phyloP scores from a whole-genome alignment of 2,888 invertebrate genomes.

The Rhodophaea formosa region DNA sequence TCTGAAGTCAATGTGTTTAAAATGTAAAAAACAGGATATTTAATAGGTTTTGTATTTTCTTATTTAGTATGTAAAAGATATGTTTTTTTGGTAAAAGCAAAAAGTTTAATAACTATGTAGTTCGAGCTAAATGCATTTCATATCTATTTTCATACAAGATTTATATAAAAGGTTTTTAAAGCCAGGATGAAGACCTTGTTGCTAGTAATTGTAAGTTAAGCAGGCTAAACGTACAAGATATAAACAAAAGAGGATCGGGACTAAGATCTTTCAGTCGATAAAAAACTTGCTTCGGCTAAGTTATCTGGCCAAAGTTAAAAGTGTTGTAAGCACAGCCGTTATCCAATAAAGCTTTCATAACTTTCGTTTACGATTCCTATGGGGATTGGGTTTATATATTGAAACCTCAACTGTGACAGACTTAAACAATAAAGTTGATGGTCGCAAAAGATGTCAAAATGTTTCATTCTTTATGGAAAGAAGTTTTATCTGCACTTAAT shows the following conservation, averaged over 20 bases:
- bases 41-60: too few relatives aligned
- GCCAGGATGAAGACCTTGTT: too few relatives aligned
- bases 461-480: not conserved
- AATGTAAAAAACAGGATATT: too few relatives aligned
- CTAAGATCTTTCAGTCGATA: constrained; percentile 35
- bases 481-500: constrained; percentile 12
- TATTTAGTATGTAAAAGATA: too few relatives aligned
- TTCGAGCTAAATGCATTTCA: too few relatives aligned
- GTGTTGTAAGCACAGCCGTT: constrained; percentile 50
- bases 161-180: too few relatives aligned
- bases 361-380: constrained; percentile 50
- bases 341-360: constrained; percentile 62
- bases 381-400: constrained; percentile 34
- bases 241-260: constrained; percentile 32
- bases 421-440: constrained; percentile 24
- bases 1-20: too few relatives aligned
- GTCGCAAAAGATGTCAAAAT: constrained; percentile 4
- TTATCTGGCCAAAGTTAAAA: constrained; percentile 50
- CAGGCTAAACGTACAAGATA: too few relatives aligned
- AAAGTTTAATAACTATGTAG: too few relatives aligned
- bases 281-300: constrained; percentile 43
- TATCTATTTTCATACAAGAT: too few relatives aligned
- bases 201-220: too few relatives aligned
- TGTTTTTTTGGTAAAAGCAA: too few relatives aligned
- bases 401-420: constrained; percentile 38